These are phyloP conservation scores for Sanderia malayensis DNA, from an alignment of 30 jellyfish, hydroid and myxozoan species.

Conservation along the genomic window DNA sequence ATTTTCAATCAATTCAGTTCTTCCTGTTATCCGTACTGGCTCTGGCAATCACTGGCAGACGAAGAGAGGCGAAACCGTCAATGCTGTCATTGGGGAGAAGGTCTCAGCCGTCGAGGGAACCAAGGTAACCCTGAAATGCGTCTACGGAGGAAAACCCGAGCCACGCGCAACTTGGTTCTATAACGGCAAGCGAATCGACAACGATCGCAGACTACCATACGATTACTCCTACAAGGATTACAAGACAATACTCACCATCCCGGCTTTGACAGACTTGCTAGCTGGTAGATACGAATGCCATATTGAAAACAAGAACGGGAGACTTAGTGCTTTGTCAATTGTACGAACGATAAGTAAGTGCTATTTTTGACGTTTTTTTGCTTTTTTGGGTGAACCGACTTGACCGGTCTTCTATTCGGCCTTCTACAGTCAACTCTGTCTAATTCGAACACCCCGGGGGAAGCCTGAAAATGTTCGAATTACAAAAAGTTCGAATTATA, in stretches of 20 bases:
- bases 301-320: constrained; percentile 57
- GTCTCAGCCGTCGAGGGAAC: constrained; percentile 73
- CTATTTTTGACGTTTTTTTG: too few relatives aligned
- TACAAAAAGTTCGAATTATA: too few relatives aligned
- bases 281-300: constrained; percentile 66
- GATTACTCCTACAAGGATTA: constrained; percentile 42
- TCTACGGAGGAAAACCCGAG: constrained; percentile 71
- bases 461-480: too few relatives aligned
- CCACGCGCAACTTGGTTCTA: constrained; percentile 77
- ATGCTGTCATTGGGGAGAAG: constrained; percentile 66
- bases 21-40: constrained; percentile 57
- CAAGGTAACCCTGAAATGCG: constrained; percentile 38
- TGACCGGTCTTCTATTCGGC: too few relatives aligned
- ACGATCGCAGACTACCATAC: constrained; percentile 14
- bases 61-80: constrained; percentile 4
- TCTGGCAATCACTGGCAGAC: constrained; percentile 70
- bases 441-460: too few relatives aligned
- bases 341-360: constrained; percentile 71
- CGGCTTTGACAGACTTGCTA: constrained; percentile 21
- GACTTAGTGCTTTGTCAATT: constrained; percentile 26
- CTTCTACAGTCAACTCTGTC: too few relatives aligned
- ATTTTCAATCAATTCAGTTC: too few relatives aligned
- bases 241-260: constrained; percentile 52
- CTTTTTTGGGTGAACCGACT: too few relatives aligned
- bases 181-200: constrained; percentile 58